Evolutionary conservation across 2,888 invertebrate genomes (phyloP).

Genomic region (Drosophila pegasa): DNA sequence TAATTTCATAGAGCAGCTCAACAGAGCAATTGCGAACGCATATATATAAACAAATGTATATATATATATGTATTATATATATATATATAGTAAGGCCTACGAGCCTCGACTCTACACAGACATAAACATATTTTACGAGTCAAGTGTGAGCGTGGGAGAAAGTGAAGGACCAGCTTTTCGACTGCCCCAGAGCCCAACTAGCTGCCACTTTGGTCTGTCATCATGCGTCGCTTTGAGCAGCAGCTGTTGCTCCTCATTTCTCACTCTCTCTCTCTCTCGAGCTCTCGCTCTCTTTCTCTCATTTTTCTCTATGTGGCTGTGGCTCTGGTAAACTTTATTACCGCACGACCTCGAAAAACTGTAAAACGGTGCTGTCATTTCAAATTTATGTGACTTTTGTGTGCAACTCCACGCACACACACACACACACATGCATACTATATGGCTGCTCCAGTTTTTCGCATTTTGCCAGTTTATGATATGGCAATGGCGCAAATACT

Average conservation of each 20-base stretch:
- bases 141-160: constrained; percentile 14
- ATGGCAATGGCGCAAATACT: constrained; percentile 76
- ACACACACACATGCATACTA: constrained; percentile 5
- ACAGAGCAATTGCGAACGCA: constrained; percentile 55
- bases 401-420: constrained; percentile 52
- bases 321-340: constrained; percentile 59
- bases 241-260: constrained; percentile 39
- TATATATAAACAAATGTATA: not conserved
- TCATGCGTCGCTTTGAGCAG: constrained; percentile 56
- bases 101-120: constrained; percentile 35
- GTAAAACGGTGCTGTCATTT: constrained; percentile 77
- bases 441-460: constrained; percentile 47
- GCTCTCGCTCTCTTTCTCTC: constrained; percentile 6
- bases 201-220: constrained; percentile 61
- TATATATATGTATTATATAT: constrained; percentile 1
- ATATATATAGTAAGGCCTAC: constrained; percentile 31
- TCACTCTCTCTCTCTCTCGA: not conserved
- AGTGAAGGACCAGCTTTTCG: constrained; percentile 8
- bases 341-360: constrained; percentile 76
- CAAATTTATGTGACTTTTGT: constrained; percentile 79
- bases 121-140: constrained; percentile 64
- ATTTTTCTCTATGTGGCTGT: constrained; percentile 27
- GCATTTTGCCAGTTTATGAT: constrained; percentile 67
- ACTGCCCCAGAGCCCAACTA: constrained; percentile 46
- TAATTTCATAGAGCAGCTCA: constrained; percentile 57